Evolutionary conservation across 1,140 invertebrate species (phyloP), one percentile per base, ranked within the genome.

Genomic region (Pseudachorutes palmiensis): DNA sequence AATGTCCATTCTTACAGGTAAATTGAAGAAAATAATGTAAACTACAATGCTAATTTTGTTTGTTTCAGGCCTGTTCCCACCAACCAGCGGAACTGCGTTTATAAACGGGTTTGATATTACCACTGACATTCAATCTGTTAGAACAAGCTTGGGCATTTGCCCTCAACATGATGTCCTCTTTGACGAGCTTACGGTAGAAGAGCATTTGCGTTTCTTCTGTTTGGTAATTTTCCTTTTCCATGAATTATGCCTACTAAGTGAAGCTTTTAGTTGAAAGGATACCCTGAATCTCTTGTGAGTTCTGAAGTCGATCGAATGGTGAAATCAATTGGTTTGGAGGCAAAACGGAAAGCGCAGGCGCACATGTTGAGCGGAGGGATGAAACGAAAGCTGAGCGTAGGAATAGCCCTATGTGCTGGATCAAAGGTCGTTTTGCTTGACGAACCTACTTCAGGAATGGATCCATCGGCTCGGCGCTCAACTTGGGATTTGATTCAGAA

Each of bases 391-490:
- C 78, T 96, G 0, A 90, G 85, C 31, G 89, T 94, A 48, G 91
- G 88, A n/a, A 88, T 94, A 65, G 91, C 92, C 1, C 83, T 94
- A 29, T 88, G 92, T 70, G 90, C 75, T n/a, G 78, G 75, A 3
- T 78, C 78, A 19, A 79, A 77, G 69, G 77, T 77, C 55, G 84
- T 95, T n/a, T 85, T 96, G 70, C 82, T 94, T 75, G 93, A 97
- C 78, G 93, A 98, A 78, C 94, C 94, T 94, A 64, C 62, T n/a
- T 68, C 62, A 51, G 45, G 64, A 59, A 91, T 98, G 83, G 96
- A 99, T 82, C 93, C 95, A 2, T 87, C 91, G 72, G 92, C 94
- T 0, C 82, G 94, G 64, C 80, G 94, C 62, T 85, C 87, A 60
- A 86, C 94, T 3, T 98, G 95, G 95, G 89, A 97, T 76, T 76